Conservation (phyloP, 2,797 vertebrate genomes). For the Lophius americanus region DNA sequence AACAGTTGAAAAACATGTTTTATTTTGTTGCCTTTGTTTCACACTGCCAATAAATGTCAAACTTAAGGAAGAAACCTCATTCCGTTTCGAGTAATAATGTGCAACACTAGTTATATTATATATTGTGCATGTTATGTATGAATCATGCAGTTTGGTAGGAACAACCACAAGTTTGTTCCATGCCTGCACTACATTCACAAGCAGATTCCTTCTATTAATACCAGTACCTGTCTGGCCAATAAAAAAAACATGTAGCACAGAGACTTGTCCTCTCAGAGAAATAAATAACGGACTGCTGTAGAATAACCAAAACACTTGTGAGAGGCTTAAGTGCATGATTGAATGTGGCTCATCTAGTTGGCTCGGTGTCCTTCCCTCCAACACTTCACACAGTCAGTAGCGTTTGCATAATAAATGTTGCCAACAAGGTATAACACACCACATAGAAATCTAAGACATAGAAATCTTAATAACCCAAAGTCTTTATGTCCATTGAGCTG, state of each 20-base stretch:
- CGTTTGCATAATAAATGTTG: constrained; percentile 39
- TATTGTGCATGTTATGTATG: background rate
- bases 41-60: background rate
- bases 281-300: constrained; percentile 61
- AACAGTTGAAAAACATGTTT: background rate
- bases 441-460: constrained; percentile 30
- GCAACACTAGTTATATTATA: background rate
- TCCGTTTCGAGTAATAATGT: constrained; percentile 1
- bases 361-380: constrained; percentile 30
- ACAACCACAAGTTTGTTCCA: constrained; percentile 20
- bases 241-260: constrained; percentile 43
- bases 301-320: constrained; percentile 64
- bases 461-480: constrained; percentile 28
- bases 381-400: constrained; percentile 44
- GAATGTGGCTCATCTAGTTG: constrained; percentile 50
- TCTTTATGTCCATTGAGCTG: constrained; percentile 4
- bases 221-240: constrained; percentile 54
- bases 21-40: background rate
- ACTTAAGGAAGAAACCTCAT: constrained; percentile 6
- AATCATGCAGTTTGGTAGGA: background rate
- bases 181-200: constrained; percentile 5
- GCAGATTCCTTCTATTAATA: constrained; percentile 45
- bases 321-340: constrained; percentile 42
- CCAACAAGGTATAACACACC: constrained; percentile 42
- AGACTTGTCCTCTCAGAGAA: constrained; percentile 56